Conservation (phyloP, 2,113 vertebrate genomes). For the Sarotherodon lohbergeri region DNA sequence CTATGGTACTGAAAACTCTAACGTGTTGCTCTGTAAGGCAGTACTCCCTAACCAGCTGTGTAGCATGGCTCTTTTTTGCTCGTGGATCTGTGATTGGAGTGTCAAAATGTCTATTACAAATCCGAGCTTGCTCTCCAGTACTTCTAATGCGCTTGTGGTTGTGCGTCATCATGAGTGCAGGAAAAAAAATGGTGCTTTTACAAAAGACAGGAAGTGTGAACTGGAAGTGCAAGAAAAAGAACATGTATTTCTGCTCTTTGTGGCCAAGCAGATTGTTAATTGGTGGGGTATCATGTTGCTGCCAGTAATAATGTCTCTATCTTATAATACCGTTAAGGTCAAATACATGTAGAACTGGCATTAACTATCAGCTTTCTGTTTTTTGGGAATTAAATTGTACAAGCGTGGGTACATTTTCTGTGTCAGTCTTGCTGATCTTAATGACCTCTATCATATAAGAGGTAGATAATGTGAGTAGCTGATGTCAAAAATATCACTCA, state of each 20-base stretch:
- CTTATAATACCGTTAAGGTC: background rate
- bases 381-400: background rate
- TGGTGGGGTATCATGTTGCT: background rate
- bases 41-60: background rate
- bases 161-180: background rate
- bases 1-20: background rate
- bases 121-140: background rate
- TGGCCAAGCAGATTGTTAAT: background rate
- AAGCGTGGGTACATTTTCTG: background rate
- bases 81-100: background rate
- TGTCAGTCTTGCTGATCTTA: background rate
- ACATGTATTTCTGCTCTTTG: background rate
- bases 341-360: background rate
- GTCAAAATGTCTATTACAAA: background rate
- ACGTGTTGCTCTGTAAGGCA: background rate
- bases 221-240: background rate
- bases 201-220: background rate
- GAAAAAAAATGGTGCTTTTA: background rate
- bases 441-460: background rate
- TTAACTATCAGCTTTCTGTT: background rate
- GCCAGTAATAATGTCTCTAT: background rate
- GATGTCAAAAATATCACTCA: background rate
- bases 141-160: background rate
- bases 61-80: background rate
- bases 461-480: background rate